A percentile compares a stretch with the other conserved stretches of the same genome.
phyloP scores from a whole-genome alignment of 2,113 vertebrate genomes.

The Ailuropoda melanoleuca region DNA sequence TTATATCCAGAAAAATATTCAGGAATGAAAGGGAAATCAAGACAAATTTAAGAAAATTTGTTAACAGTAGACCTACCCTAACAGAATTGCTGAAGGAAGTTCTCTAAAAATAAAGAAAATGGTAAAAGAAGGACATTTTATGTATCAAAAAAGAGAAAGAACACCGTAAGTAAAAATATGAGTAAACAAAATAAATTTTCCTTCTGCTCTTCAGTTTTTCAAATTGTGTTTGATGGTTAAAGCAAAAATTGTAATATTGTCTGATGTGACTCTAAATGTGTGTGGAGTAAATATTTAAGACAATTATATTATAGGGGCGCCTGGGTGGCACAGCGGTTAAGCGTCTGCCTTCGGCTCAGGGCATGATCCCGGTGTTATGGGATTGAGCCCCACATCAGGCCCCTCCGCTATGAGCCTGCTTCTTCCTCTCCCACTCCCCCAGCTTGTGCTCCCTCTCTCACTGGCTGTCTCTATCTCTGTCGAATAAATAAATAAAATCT shows the following conservation, averaged over 20 bases:
- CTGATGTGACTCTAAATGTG: neutral
- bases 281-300: neutral
- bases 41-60: neutral
- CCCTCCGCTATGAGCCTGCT: no score
- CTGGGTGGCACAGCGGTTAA: no score
- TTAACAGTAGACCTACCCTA: neutral
- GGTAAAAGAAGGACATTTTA: neutral
- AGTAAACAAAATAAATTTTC: neutral
- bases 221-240: neutral
- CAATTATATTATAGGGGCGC: neutral
- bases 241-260: neutral
- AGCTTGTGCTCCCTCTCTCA: no score
- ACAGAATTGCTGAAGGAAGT: neutral
- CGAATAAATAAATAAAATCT: no score
- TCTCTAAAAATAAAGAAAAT: neutral
- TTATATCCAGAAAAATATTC: neutral
- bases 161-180: neutral
- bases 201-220: neutral
- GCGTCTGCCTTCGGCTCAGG: no score
- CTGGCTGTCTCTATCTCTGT: no score
- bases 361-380: no score
- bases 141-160: neutral
- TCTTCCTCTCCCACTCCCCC: no score
- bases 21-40: neutral
- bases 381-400: no score